Percentiles rank a stretch among this genome's conserved stretches.
Evolutionary conservation across 2,888 invertebrate species (phyloP).

Genomic region (Eledona agricola): DNA sequence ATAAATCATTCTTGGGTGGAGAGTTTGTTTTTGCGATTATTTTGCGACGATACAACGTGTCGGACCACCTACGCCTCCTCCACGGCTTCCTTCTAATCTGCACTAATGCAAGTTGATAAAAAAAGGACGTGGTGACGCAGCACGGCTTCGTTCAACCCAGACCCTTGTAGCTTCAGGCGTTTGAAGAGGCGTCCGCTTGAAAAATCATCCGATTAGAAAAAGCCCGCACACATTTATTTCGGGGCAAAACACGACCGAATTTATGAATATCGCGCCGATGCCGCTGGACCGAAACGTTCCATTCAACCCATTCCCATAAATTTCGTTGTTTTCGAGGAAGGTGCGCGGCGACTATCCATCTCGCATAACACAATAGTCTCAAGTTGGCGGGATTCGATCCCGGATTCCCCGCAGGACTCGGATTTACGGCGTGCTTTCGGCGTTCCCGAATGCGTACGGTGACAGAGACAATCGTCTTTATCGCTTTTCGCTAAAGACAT

Average conservation of each 20-base stretch:
- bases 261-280: conserved; percentile 33
- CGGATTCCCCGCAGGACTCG: conserved; percentile 31
- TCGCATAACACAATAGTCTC: conserved; percentile 37
- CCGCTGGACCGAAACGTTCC: conserved; percentile 26
- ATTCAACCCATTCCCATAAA: conserved; percentile 25
- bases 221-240: conserved; percentile 26
- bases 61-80: no score
- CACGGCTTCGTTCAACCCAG: no score
- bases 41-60: no score
- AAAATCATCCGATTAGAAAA: conserved; percentile 26
- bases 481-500: conserved; percentile 5
- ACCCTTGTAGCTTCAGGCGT: no score
- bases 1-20: no score
- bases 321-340: conserved; percentile 32
- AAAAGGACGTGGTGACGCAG: no score
- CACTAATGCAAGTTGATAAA: no score
- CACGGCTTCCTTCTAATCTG: no score
- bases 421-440: conserved; percentile 36
- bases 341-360: conserved; percentile 34
- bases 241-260: conserved; percentile 20
- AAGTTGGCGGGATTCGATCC: conserved; percentile 35
- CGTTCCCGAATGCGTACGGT: no score
- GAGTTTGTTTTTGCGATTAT: no score
- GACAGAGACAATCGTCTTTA: conserved; percentile 16
- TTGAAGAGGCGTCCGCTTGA: conserved; percentile 19